Conservation (phyloP, 1,140 invertebrate species). For the Panonychus citri region DNA sequence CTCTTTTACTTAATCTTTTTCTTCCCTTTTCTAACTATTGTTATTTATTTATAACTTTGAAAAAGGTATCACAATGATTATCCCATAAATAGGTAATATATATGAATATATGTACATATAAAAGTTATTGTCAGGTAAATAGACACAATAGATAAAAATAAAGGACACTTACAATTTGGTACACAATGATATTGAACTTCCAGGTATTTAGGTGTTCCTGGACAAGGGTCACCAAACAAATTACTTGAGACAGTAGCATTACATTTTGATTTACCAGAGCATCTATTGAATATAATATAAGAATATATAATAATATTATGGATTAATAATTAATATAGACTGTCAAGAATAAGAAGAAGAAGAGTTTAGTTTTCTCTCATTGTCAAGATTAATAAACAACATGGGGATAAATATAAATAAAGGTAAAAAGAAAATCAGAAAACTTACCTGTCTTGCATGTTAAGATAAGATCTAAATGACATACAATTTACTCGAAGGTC, state of each 20-base stretch:
- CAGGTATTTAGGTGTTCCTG: constrained; percentile 77
- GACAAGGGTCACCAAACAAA: constrained; percentile 53
- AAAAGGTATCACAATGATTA: too few relatives aligned
- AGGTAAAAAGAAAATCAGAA: background rate
- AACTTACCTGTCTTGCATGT: constrained; percentile 21
- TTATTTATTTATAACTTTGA: too few relatives aligned
- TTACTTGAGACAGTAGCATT: constrained; percentile 22
- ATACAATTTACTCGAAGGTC: constrained; percentile 91
- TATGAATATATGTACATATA: too few relatives aligned
- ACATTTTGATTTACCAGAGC: constrained; percentile 6
- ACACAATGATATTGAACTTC: constrained; percentile 74
- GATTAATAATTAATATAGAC: background rate
- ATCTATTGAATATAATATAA: constrained; percentile 19
- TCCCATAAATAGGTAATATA: too few relatives aligned
- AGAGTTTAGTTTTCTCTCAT: background rate
- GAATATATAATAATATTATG: background rate
- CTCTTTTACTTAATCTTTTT: too few relatives aligned
- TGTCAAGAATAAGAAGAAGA: background rate
- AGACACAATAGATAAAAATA: too few relatives aligned
- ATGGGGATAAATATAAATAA: background rate
- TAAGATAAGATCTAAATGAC: constrained; percentile 35
- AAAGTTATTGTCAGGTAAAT: too few relatives aligned
- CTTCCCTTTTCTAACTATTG: too few relatives aligned
- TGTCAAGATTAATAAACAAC: background rate
- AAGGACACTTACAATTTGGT: background rate